Evolutionary conservation across 2,113 vertebrate genomes (phyloP).

Genomic region (Ciconia stormi): DNA sequence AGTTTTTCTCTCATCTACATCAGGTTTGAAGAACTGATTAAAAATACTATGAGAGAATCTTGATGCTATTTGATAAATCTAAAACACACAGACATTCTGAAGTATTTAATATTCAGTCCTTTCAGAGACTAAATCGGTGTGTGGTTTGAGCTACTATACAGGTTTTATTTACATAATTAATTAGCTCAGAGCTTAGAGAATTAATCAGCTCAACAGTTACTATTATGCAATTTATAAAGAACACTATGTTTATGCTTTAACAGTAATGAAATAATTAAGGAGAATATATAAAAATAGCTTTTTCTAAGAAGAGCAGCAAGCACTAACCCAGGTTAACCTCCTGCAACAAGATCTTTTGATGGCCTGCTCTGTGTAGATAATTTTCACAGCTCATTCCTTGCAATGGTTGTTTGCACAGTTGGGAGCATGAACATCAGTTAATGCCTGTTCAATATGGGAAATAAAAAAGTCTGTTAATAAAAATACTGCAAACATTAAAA

Average conservation of each 20-base stretch:
- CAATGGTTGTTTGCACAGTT: conserved; percentile 25
- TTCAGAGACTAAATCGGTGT: neutral
- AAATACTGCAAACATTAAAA: neutral
- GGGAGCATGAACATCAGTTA: neutral
- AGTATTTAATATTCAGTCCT: neutral
- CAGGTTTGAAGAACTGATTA: neutral
- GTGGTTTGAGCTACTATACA: neutral
- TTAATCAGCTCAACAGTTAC: neutral
- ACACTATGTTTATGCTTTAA: neutral
- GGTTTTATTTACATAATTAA: neutral
- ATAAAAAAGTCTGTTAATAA: neutral
- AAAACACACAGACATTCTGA: neutral
- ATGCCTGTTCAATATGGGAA: neutral
- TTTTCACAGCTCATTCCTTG: conserved; percentile 61
- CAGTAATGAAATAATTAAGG: neutral
- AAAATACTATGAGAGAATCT: neutral
- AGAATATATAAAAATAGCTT: neutral
- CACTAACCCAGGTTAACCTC: conserved; percentile 79
- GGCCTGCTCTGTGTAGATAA: conserved; percentile 70
- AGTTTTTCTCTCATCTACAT: neutral
- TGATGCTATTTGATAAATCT: neutral
- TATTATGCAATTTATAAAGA: neutral
- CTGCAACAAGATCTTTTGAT: conserved; percentile 71
- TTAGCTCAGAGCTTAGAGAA: neutral
- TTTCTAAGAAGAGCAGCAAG: neutral